A percentile compares a stretch with the other conserved stretches of the same genome.
These are phyloP conservation scores for Psittacula cyanocephala DNA, from an alignment of 2,113 vertebrate species.

Conservation along the genomic window DNA sequence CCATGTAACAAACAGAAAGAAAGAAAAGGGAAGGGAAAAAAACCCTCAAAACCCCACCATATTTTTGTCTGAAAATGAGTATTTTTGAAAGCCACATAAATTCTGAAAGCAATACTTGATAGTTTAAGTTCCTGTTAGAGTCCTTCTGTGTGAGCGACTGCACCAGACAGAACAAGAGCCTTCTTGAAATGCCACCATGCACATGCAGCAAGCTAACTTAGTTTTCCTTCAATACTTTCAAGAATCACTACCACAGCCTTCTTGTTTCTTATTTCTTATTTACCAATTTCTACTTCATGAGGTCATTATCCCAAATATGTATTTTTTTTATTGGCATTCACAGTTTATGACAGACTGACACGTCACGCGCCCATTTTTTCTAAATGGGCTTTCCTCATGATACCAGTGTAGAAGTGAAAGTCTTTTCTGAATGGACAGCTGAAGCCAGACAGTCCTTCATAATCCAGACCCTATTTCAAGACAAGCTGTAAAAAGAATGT, in stretches of 20 bases:
- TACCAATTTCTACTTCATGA: background rate
- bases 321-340: background rate
- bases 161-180: background rate
- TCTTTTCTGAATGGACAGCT: background rate
- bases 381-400: background rate
- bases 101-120: background rate
- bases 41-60: background rate
- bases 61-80: background rate
- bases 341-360: background rate
- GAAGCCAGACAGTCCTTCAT: background rate
- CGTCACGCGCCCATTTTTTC: background rate
- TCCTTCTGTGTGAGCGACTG: background rate
- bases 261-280: background rate
- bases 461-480: background rate
- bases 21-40: background rate
- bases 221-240: background rate
- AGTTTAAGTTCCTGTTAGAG: background rate
- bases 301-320: background rate
- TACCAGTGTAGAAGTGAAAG: background rate
- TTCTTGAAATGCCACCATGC: background rate
- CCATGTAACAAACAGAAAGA: background rate
- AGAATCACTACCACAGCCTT: background rate
- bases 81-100: background rate
- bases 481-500: background rate
- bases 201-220: background rate